Evolutionary conservation across 2,888 invertebrate genomes (phyloP).

Genomic region (Nesidiocoris tenuis): DNA sequence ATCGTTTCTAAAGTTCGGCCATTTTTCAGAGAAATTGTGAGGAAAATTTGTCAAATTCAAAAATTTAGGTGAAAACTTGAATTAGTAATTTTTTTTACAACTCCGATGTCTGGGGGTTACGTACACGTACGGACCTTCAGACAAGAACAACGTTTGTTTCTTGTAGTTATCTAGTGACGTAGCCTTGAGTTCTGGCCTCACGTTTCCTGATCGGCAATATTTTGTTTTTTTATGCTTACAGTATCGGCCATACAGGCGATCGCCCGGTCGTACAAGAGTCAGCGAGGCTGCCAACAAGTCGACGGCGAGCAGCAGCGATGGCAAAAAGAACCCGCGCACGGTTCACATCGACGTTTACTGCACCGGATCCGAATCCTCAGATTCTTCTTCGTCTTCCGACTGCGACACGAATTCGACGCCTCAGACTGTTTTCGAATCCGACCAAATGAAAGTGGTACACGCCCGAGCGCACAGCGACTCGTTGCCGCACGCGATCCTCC

Average conservation of each 20-base stretch:
- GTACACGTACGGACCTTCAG: too few relatives aligned
- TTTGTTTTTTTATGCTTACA: too few relatives aligned
- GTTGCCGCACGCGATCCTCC: constrained; percentile 47
- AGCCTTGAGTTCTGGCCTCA: too few relatives aligned
- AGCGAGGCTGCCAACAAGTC: constrained; percentile 33
- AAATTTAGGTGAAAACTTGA: too few relatives aligned
- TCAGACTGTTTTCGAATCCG: constrained; percentile 66
- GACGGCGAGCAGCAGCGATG: constrained; percentile 41
- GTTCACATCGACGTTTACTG: constrained; percentile 76
- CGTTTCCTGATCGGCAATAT: too few relatives aligned
- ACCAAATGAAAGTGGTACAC: constrained; percentile 63
- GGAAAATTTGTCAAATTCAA: too few relatives aligned
- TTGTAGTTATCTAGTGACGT: too few relatives aligned
- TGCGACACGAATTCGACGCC: constrained; percentile 60
- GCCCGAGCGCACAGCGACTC: constrained; percentile 50
- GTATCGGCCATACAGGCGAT: constrained; percentile 14
- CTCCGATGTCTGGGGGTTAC: too few relatives aligned
- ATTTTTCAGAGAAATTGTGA: too few relatives aligned
- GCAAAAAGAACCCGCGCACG: constrained; percentile 61
- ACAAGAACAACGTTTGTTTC: too few relatives aligned
- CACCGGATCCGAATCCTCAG: constrained; percentile 62
- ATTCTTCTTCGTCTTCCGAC: constrained; percentile 55
- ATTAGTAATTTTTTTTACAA: too few relatives aligned
- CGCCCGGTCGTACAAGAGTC: constrained; percentile 16
- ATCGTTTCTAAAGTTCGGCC: too few relatives aligned